A percentile compares a stretch with the other conserved stretches of the same genome.
Conservation (phyloP, 2,888 invertebrate species). For the Bombyx huttoni region DNA sequence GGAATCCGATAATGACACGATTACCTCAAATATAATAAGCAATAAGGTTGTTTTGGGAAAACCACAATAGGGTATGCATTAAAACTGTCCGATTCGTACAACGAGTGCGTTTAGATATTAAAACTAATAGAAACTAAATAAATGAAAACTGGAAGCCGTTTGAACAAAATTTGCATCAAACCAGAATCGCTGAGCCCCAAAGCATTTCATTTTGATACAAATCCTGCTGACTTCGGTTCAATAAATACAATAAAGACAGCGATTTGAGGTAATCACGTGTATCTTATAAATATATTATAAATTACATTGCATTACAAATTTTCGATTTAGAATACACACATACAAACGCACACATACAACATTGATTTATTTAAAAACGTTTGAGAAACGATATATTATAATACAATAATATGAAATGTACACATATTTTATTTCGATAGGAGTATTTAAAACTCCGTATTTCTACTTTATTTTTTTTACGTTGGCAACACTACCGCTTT, state of each 20-base stretch:
- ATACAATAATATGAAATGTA: not conserved
- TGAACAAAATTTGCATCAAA: slow-evolving; percentile 6
- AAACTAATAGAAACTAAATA: no score
- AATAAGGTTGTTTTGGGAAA: not conserved
- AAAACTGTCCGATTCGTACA: no score
- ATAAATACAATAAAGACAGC: not conserved
- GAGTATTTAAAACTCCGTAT: no score
- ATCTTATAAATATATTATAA: not conserved
- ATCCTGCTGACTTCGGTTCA: not conserved
- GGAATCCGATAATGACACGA: not conserved
- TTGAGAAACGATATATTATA: not conserved
- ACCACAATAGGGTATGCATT: no score
- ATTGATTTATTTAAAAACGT: not conserved
- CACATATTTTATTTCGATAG: no score
- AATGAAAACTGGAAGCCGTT: no score
- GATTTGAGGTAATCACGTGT: slow-evolving; percentile 1
- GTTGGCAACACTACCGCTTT: no score
- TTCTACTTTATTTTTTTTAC: no score
- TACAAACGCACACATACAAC: not conserved
- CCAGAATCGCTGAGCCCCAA: slow-evolving; percentile 17
- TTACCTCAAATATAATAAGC: not conserved
- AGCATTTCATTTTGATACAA: slow-evolving; percentile 6
- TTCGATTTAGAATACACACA: not conserved
- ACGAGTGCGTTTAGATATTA: no score
- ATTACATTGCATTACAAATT: slow-evolving; percentile 1